Conservation (phyloP, 2,113 vertebrate species). For the Pimephales promelas region DNA sequence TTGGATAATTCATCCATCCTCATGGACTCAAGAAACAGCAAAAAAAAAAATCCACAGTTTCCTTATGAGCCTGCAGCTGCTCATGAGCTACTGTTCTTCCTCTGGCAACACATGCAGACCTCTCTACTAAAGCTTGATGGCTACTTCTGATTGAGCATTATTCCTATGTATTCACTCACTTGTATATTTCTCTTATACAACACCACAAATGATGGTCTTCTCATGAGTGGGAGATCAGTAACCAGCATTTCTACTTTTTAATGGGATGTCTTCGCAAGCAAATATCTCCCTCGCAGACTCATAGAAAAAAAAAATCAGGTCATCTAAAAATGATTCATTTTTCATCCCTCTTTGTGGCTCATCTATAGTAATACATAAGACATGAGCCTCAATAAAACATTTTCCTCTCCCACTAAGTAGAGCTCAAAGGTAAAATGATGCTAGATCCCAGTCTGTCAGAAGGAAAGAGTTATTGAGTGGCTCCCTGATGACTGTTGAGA, state of each 20-base stretch:
- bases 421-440: slow-evolving; percentile 28
- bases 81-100: not conserved
- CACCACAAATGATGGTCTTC: not conserved
- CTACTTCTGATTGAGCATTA: not conserved
- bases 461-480: slow-evolving; percentile 1
- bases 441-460: slow-evolving; percentile 8
- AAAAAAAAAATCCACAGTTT: not conserved
- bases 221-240: not conserved
- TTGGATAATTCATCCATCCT: not conserved
- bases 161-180: not conserved
- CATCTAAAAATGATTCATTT: not conserved
- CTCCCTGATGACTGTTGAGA: slow-evolving; percentile 6
- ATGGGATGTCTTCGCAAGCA: not conserved
- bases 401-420: not conserved
- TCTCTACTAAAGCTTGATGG: not conserved
- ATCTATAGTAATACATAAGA: slow-evolving; percentile 24
- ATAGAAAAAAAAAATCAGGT: not conserved
- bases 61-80: not conserved
- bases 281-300: not conserved
- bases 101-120: not conserved
- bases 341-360: slow-evolving; percentile 5
- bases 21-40: not conserved
- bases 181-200: not conserved
- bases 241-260: slow-evolving; percentile 13
- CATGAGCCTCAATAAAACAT: slow-evolving; percentile 9